Base-by-base conservation (phyloP, 2,797 vertebrate species). In the Clarias laeviceps region DNA sequence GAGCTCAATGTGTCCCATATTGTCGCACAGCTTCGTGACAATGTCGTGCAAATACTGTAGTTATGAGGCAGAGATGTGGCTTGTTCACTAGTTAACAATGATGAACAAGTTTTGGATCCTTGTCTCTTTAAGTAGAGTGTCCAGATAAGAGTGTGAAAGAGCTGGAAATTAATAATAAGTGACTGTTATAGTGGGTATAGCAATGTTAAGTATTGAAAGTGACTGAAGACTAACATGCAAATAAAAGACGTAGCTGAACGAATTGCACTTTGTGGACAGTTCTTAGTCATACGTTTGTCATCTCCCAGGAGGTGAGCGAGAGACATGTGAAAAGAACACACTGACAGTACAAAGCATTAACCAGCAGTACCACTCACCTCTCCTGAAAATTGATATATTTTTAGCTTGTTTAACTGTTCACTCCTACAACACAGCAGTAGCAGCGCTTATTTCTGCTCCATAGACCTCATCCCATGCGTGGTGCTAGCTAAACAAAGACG, bases 401-500 rank as follows among this genome's bases (percentile, higher is more conserved):
- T 54, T 54, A 61, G 56, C 32, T n/a, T 61, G 88, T 93, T 92
- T 87, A 88, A 85, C 80, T 80, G 81, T 87, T 84, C 89, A 87
- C 85, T 84, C 14, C 1, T 93, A 90, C 89, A 91, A 86, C 90
- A 88, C 54, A 81, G 87, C 82, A 80, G 37, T 29, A 66, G 88
- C 88, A 59, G 83, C 82, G 80, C 76, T 86, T 86, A 90, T 87
- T 80, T 81, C 84, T 86, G 86, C 86, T 82, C 87, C 80, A 68
- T 82, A 72, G 80, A 83, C 37, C 82, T 54, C 81, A 90, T 90
- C 91, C 86, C 74, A 89, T 89, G 84, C 84, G 84, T 83, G 68
- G 89, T 86, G 87, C 90, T 68, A 80, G 91, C 87, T 88, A 93
- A 94, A 93, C 92, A 93, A 93, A 94, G 94, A 93, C 88, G 88